Conservation (phyloP, 2,888 invertebrate genomes). For the Tubiluchus corallicola region DNA sequence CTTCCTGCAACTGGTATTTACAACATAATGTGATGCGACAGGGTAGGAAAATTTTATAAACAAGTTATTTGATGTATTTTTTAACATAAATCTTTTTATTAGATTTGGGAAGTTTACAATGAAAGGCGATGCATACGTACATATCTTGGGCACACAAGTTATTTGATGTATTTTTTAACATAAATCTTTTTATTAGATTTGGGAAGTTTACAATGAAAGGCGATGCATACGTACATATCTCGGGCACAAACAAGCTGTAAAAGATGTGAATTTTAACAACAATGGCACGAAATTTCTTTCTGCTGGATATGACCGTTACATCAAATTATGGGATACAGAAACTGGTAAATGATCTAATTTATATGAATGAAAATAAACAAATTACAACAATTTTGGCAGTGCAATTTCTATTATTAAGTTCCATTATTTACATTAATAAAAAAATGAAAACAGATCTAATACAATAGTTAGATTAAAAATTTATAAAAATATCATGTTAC, state of each 20-base stretch:
- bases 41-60: too few species aligned
- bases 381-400: too few species aligned
- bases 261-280: slow-evolving; percentile 90
- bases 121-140: slow-evolving; percentile 50
- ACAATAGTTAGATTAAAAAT: too few species aligned
- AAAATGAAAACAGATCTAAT: too few species aligned
- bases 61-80: slow-evolving; percentile 10
- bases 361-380: too few species aligned
- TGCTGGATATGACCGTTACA: slow-evolving; percentile 63
- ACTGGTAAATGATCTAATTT: slow-evolving; percentile 78
- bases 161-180: slow-evolving; percentile 10
- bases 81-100: slow-evolving; percentile 12
- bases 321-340: slow-evolving; percentile 98
- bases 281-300: slow-evolving; percentile 78
- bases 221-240: slow-evolving; percentile 82
- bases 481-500: too few species aligned
- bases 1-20: too few species aligned
- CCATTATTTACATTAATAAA: too few species aligned
- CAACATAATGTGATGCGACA: too few species aligned
- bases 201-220: slow-evolving; percentile 93
- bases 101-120: slow-evolving; percentile 97
- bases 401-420: too few species aligned
- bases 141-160: not conserved
- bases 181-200: slow-evolving; percentile 41
- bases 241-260: slow-evolving; percentile 88